Evolutionary conservation across 1,140 invertebrate genomes (phyloP), one percentile per base, ranked within the genome.

Genomic region (Zaprionus davidi): DNA sequence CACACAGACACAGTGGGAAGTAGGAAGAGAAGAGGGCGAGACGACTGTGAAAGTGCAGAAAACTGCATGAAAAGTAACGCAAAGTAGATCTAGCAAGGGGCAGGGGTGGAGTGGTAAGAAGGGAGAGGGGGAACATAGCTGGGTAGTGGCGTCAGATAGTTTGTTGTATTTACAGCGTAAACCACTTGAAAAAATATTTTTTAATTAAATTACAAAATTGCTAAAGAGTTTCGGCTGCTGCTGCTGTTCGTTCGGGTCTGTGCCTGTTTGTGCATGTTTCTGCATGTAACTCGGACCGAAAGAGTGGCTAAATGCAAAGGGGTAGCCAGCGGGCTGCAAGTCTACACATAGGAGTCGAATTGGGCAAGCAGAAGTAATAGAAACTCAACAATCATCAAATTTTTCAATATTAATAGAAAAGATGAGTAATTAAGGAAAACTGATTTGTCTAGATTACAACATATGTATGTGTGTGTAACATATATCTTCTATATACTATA

Each of bases 151-250:
- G 60, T 55, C 49, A 72, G 34, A 81, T 85, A 90, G 86, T 88
- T 90, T 90, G 85, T 88, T 90, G 85, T 88, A 82, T 88, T 90
- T 88, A 90, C 85, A 88, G 82, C 86, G 79, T 65, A 85, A 90
- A 90, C 85, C 85, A 90, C 85, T 90, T 90, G 81, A 90, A 90
- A 90, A 90, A 90, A 90, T 90, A 90, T 90, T 90, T 78, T 90
- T 90, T 90, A 90, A 90, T 90, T 90, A 90, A 90, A 90, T 90
- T 90, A 90, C 86, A 79, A 90, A 90, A 90, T 85, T 90, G 86
- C 82, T 85, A 90, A 90, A 90, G 86, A 90, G 85, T 85, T 71
- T 71, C 59, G 82, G 71, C 64, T 76, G 60, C 26, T 60, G 64
- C n/a, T 55, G 46, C n/a, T 28, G 1, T 1, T 28, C 6, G 26